A percentile compares a stretch with the other conserved stretches of the same genome.
Evolutionary conservation across 2,797 vertebrate species (phyloP).

Genomic region (Argya squamiceps): DNA sequence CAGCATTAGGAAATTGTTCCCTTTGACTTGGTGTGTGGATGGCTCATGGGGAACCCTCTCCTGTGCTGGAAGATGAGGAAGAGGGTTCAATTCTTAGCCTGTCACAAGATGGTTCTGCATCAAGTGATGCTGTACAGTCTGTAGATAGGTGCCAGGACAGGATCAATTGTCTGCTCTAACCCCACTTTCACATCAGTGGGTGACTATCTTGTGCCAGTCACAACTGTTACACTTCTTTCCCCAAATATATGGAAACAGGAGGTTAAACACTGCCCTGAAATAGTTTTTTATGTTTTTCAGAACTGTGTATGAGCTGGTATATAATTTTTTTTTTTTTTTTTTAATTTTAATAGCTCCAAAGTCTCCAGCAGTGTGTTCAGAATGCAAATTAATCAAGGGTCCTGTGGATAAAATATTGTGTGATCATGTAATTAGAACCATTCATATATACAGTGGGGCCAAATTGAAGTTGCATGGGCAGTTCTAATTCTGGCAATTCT

Average conservation of each 20-base stretch:
- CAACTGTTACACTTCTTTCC: background rate
- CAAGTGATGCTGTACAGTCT: background rate
- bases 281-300: background rate
- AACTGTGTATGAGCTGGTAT: background rate
- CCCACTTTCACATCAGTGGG: too few species aligned
- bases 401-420: background rate
- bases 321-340: background rate
- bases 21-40: background rate
- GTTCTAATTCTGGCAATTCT: slow-evolving; percentile 44
- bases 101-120: background rate
- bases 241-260: background rate
- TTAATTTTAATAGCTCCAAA: background rate
- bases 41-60: background rate
- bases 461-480: slow-evolving; percentile 7
- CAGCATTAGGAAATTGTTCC: background rate
- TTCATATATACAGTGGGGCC: background rate
- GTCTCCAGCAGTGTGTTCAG: background rate
- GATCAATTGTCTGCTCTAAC: background rate
- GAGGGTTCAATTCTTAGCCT: background rate
- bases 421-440: slow-evolving; percentile 25
- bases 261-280: background rate
- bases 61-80: background rate
- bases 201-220: background rate
- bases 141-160: background rate
- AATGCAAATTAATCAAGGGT: slow-evolving; percentile 7